Base-by-base conservation (phyloP, 2,888 invertebrate genomes). In the Venustoraphidia nigricollis region DNA sequence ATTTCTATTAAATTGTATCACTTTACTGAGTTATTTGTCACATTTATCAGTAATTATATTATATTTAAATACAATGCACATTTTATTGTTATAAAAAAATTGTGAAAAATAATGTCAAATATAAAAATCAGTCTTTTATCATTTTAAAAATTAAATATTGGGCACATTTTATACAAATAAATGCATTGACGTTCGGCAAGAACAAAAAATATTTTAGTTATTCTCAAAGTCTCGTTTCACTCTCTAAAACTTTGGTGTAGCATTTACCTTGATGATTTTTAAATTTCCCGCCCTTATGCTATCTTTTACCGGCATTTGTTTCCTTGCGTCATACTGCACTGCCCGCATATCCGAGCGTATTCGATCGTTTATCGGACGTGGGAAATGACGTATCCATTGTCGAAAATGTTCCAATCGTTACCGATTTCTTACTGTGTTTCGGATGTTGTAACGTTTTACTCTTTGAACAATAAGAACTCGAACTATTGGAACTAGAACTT, bases 381-480 rank as follows among this genome's bases (percentile, higher is more conserved):
- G 58, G 57, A 50, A 62, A 60, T 44, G 59, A 60, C 10, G 62
- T 57, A 44, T 59, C 59, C 43, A 65, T 64, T 27, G 64, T 62
- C 50, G 66, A 64, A 53, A 68, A 68, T 34, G 66, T 66, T 51
- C 67, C 67, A 41, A 67, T 64, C 51, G 65, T 65, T 9, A 66
- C 63, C 47, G 64, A 63, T 55, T 67, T 67, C 57, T 65, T 66
- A 44, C 54, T 53, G 13, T 57, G 55, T 41, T 58, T 57, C 45
- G 60, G 64, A 51, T 65, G 65, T 50, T 67, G 65, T 54, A 67
- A 55, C 36, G 65, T 67, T 55, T 64, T 67, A 55, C 64, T 66
- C 53, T 61, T 64, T 27, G 56, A 58, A 50, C 62, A 63, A 46
- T 63, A 64, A 17, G 62, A 62, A 44, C 62, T 62, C 6, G 52